Evolutionary conservation across 2,888 invertebrate genomes (phyloP), one percentile per base, ranked within the genome.

Genomic region (Pycnomerus fuliginosus): DNA sequence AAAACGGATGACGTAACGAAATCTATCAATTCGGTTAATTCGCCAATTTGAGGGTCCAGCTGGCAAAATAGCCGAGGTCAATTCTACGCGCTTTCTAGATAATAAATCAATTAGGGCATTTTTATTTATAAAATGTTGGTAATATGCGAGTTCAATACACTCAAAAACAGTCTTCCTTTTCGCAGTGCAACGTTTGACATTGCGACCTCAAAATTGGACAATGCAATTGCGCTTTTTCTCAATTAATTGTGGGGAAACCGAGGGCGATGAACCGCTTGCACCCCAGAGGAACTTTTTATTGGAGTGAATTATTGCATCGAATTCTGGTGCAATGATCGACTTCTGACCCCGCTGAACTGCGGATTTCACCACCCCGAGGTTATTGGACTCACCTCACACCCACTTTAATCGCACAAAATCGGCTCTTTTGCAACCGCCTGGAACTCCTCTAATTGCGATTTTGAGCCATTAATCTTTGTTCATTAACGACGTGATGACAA

Each of bases 101-200:
- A 58, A 61, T 61, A 58, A 60, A 60, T 57, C 61, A 56, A 60
- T 60, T 56, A 56, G 55, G 50, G 55, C 53, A 51, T 60, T 57
- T 57, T 59, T 61, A 58, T 57, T 60, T 58, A 58, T 59, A 56
- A 51, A 40, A 41, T 40, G 27, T 35, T 44, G 51, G n/a, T n/a
- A n/a, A n/a, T n/a, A n/a, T 28, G 49, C 48, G 55, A 47, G 61
- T 60, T 62, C 61, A 60, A 56, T 56, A 57, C 51, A 51, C 59
- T 56, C 47, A 44, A 42, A 42, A 34, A 41, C 31, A 11, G 28
- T 27, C 32, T 25, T 12, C 39, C 23, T 22, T 42, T 46, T 29
- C 35, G 30, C 27, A 43, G 53, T 50, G 56, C 56, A 56, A 52
- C 50, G 52, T 23, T 54, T 58, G 55, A 60, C 58, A 55, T 55